Evolutionary conservation across 2,888 invertebrate genomes (phyloP).

Genomic region (Oegoconia quadripuncta): DNA sequence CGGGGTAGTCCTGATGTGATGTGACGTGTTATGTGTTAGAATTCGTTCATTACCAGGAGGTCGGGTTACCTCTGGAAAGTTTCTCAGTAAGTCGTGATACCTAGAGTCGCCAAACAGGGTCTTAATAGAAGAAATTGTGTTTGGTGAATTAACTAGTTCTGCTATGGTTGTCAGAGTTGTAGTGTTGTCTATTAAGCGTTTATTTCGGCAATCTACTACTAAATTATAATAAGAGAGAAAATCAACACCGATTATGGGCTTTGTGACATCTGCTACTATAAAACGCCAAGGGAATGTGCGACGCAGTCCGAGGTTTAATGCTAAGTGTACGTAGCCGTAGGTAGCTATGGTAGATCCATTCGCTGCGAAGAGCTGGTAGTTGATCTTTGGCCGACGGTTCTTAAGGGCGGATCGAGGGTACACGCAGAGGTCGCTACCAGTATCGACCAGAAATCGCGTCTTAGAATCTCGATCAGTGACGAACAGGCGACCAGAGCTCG

Average conservation of each 20-base stretch:
- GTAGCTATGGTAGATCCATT: conserved; percentile 35
- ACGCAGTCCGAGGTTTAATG: conserved; percentile 31
- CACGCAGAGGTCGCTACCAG: conserved; percentile 20
- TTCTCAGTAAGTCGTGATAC: conserved; percentile 7
- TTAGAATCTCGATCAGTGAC: conserved; percentile 20
- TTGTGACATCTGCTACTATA: conserved; percentile 33
- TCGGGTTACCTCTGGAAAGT: conserved; percentile 17
- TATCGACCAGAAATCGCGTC: conserved; percentile 15
- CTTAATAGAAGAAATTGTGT: conserved; percentile 1
- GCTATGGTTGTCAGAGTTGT: conserved; percentile 14
- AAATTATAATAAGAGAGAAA: conserved; percentile 34
- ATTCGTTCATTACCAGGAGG: conserved; percentile 20
- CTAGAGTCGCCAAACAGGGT: conserved; percentile 5
- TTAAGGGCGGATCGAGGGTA: conserved; percentile 20
- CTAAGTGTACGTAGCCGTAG: conserved; percentile 26
- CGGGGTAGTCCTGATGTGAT: conserved; percentile 27
- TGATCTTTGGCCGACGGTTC: conserved; percentile 17
- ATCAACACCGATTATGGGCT: conserved; percentile 39
- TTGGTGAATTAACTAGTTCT: neutral
- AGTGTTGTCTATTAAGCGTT: conserved; percentile 20
- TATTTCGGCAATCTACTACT: conserved; percentile 29
- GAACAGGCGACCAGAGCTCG: conserved; percentile 24
- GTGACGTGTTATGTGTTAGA: conserved; percentile 23
- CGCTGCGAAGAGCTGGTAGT: conserved; percentile 32
- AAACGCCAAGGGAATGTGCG: conserved; percentile 34